These are phyloP conservation scores for Xenentodon cancila DNA, from an alignment of 2,797 vertebrate species.

Conservation along the genomic window DNA sequence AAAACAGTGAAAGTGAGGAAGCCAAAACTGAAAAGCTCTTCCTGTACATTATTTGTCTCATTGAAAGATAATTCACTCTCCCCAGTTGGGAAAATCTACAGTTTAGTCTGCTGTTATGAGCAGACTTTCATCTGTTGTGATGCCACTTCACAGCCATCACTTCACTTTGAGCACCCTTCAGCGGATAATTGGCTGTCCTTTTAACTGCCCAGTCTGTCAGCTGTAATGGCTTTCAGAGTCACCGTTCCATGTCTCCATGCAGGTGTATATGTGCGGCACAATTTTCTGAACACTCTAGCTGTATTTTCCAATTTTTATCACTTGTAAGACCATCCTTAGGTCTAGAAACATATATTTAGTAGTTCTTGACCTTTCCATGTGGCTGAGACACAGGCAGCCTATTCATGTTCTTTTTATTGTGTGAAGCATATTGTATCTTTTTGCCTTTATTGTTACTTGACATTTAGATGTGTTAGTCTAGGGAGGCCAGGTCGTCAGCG, in stretches of 20 bases:
- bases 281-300: conserved; percentile 23
- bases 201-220: conserved; percentile 64
- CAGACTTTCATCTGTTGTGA: conserved; percentile 29
- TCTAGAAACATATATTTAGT: conserved; percentile 62
- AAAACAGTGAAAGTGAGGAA: neutral
- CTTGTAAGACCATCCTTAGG: conserved; percentile 52
- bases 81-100: neutral
- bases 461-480: conserved; percentile 65
- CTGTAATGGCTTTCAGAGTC: conserved; percentile 71
- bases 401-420: conserved; percentile 70
- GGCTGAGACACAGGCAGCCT: conserved; percentile 52
- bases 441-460: conserved; percentile 72
- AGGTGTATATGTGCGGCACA: conserved; percentile 2
- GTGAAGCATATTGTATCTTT: conserved; percentile 55
- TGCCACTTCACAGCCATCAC: conserved; percentile 51
- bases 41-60: neutral
- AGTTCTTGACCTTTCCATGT: conserved; percentile 73
- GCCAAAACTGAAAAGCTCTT: neutral
- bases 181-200: conserved; percentile 56
- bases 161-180: conserved; percentile 60
- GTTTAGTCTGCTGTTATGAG: neutral
- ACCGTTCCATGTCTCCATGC: conserved; percentile 32
- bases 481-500: conserved; percentile 41
- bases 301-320: conserved; percentile 69
- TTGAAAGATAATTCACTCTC: conserved; percentile 4